Evolutionary conservation across 2,888 invertebrate genomes (phyloP).

Genomic region (Phyto melanocephala): DNA sequence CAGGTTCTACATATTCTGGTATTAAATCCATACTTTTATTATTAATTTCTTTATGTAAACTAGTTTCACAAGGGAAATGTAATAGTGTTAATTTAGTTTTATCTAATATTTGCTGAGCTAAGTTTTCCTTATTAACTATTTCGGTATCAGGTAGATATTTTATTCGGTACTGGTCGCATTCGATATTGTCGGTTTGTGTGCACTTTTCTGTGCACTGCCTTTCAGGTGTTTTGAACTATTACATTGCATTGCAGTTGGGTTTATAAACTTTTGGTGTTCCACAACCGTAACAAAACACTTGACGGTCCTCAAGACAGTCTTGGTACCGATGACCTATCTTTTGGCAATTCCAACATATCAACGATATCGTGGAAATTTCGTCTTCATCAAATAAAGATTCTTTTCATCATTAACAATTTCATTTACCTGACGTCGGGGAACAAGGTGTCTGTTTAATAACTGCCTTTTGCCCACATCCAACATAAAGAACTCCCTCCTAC

Average conservation of each 20-base stretch:
- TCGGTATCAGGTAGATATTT: neutral
- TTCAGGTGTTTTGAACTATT: neutral
- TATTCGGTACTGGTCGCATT: neutral
- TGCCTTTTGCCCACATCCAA: neutral
- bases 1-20: too few relatives aligned
- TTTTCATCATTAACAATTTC: neutral
- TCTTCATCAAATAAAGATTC: neutral
- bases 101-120: too few relatives aligned
- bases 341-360: slow-evolving; percentile 21
- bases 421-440: neutral
- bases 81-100: too few relatives aligned
- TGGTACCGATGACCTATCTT: neutral
- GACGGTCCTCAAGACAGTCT: neutral
- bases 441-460: neutral
- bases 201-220: slow-evolving; percentile 4
- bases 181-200: neutral
- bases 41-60: too few relatives aligned
- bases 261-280: neutral
- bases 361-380: neutral
- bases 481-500: slow-evolving; percentile 24
- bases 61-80: too few relatives aligned
- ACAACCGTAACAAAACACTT: slow-evolving; percentile 16
- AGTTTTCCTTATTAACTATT: too few relatives aligned
- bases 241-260: neutral
- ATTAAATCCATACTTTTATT: too few relatives aligned